Conservation (phyloP, 2,888 invertebrate genomes). For the Cerceris ruficornis region DNA sequence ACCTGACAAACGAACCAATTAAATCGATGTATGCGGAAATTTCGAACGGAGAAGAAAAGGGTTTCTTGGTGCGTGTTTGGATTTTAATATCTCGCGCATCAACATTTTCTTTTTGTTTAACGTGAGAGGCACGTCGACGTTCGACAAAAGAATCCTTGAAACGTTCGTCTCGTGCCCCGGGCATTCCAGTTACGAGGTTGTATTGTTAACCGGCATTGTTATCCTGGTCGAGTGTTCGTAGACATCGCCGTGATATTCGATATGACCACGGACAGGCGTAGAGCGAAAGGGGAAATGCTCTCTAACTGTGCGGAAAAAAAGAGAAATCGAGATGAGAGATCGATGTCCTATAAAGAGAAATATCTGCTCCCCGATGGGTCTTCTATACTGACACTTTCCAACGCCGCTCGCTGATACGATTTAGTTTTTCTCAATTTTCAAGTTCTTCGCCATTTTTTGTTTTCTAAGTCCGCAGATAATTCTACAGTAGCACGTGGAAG, state of each 20-base stretch:
- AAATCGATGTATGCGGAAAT: background rate
- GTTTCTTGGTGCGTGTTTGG: no score
- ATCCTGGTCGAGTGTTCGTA: constrained; percentile 54
- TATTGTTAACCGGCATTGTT: constrained; percentile 45
- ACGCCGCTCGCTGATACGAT: constrained; percentile 30
- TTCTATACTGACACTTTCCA: constrained; percentile 53
- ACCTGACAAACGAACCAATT: constrained; percentile 34
- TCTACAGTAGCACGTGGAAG: no score
- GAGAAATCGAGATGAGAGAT: constrained; percentile 72
- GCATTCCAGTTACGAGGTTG: constrained; percentile 4
- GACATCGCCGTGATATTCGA: constrained; percentile 53
- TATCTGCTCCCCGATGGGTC: constrained; percentile 56
- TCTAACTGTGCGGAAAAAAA: constrained; percentile 68
- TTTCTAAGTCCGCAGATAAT: no score
- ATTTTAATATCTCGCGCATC: no score
- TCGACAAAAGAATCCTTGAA: background rate
- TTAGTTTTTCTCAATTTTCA: constrained; percentile 15
- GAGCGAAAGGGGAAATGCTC: constrained; percentile 71
- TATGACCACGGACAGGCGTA: constrained; percentile 52
- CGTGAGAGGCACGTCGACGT: background rate
- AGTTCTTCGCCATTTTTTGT: no score
- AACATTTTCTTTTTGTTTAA: background rate
- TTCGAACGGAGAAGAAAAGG: no score
- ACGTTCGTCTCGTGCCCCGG: constrained; percentile 5
- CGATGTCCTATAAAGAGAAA: constrained; percentile 69